phyloP scores from a whole-genome alignment of 2,113 vertebrate genomes.

The Alectura lathami region DNA sequence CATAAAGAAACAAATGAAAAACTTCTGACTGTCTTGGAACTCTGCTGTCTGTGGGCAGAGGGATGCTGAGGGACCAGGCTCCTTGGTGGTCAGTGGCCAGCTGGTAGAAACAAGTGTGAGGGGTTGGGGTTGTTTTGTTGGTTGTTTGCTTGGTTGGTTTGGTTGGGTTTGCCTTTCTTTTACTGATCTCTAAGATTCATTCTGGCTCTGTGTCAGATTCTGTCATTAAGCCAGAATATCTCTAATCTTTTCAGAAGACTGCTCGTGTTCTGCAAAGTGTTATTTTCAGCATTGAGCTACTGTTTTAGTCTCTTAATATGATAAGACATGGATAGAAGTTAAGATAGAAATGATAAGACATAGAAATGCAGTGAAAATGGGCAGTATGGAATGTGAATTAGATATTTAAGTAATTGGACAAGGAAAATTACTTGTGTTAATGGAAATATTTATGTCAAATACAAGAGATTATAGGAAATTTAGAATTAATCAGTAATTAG shows the following conservation, averaged over 20 bases:
- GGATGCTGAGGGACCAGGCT: neutral
- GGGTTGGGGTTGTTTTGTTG: fast-evolving
- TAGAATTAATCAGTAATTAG: neutral
- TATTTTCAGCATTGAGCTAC: neutral
- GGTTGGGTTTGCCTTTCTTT: neutral
- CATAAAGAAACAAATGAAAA: neutral
- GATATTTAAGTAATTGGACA: neutral
- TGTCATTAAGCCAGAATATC: neutral
- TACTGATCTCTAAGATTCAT: neutral
- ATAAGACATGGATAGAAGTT: neutral
- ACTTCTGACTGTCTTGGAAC: neutral
- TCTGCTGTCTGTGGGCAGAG: neutral
- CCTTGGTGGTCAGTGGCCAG: neutral
- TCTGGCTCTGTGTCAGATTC: neutral
- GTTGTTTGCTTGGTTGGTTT: neutral
- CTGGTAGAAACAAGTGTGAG: neutral
- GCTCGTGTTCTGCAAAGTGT: fast-evolving
- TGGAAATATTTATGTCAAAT: neutral
- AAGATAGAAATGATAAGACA: neutral
- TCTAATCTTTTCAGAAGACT: neutral
- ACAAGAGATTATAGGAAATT: neutral
- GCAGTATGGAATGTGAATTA: neutral
- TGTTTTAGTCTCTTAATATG: neutral
- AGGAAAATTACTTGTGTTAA: neutral
- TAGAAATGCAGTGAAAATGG: neutral